These are phyloP conservation scores for Eristalis arbustorum DNA, from an alignment of 2,888 invertebrate species.

Conservation along the genomic window DNA sequence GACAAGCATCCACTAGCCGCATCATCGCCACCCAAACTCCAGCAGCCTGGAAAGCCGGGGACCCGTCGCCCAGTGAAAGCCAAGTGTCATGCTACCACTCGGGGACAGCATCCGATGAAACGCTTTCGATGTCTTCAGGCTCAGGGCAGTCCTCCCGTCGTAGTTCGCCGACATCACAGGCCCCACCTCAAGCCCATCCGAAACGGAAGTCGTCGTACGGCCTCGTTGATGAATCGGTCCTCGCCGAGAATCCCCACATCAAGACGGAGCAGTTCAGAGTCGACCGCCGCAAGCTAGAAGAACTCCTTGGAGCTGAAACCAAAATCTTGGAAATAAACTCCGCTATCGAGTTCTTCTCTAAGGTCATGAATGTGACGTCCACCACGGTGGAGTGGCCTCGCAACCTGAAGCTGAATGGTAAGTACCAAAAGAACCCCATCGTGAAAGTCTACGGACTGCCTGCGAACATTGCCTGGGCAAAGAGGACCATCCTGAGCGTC, in stretches of 20 bases:
- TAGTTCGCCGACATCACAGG: neutral
- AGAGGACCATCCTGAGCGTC: constrained; percentile 91
- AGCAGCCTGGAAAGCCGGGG: neutral
- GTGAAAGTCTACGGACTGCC: constrained; percentile 92
- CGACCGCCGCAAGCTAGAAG: constrained; percentile 94
- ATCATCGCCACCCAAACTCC: neutral
- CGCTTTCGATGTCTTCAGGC: neutral
- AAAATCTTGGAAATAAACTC: constrained; percentile 75
- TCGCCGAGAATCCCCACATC: constrained; percentile 87
- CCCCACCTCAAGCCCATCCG: neutral
- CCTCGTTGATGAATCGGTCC: constrained; percentile 83
- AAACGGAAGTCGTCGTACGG: neutral
- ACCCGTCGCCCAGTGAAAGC: neutral
- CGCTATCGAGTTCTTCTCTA: constrained; percentile 79
- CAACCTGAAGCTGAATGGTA: constrained; percentile 97
- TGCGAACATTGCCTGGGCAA: constrained; percentile 90
- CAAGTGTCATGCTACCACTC: no score
- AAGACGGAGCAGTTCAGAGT: constrained; percentile 95
- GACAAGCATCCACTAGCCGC: neutral
- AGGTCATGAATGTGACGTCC: constrained; percentile 92
- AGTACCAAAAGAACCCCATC: constrained; percentile 98
- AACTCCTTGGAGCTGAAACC: constrained; percentile 91
- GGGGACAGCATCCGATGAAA: neutral
- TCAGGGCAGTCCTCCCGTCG: neutral
- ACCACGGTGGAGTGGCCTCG: constrained; percentile 98